Evolutionary conservation across 2,888 invertebrate species (phyloP).

Genomic region (Oegoconia quadripuncta): DNA sequence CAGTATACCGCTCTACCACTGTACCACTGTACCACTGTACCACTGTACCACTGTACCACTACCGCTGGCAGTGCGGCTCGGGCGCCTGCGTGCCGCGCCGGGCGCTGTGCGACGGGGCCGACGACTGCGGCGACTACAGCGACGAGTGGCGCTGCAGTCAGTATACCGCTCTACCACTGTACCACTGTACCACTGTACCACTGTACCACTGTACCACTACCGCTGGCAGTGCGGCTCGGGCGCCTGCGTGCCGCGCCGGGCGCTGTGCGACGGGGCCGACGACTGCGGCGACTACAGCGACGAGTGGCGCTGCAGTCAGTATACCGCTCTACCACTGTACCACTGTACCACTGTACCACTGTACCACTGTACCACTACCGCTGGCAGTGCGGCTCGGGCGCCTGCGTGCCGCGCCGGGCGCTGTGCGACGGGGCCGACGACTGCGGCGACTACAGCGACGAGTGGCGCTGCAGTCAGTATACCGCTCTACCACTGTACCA

Average conservation of each 20-base stretch:
- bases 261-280: not conserved
- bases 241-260: not conserved
- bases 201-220: too few species aligned
- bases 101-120: conserved; percentile 83
- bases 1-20: conserved; percentile 41
- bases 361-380: too few species aligned
- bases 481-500: too few species aligned
- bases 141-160: conserved; percentile 81
- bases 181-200: too few species aligned
- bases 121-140: conserved; percentile 86
- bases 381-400: conserved; percentile 82
- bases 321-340: too few species aligned
- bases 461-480: conserved; percentile 80
- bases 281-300: not conserved
- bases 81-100: conserved; percentile 84
- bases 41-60: too few species aligned
- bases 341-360: too few species aligned
- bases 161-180: too few species aligned
- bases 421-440: conserved; percentile 87
- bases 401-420: conserved; percentile 83
- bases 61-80: too few species aligned
- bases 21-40: too few species aligned
- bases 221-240: not conserved
- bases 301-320: not conserved
- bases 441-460: conserved; percentile 85